phyloP scores from a whole-genome alignment of 2,888 invertebrate species.

The Gisinianus flammeolus region DNA sequence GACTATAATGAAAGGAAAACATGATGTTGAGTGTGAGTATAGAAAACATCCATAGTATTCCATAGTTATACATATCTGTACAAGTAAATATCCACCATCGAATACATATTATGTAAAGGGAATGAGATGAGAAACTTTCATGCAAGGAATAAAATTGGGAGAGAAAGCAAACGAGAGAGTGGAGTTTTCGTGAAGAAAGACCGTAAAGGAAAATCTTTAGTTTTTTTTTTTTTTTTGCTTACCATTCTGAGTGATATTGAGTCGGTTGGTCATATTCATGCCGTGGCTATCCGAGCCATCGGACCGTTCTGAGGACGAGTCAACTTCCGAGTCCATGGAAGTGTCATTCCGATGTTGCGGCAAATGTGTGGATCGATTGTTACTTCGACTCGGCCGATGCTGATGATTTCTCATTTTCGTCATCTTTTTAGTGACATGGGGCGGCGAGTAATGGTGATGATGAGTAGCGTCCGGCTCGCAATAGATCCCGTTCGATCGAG shows the following conservation, averaged over 20 bases:
- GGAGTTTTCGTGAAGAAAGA: constrained; percentile 14
- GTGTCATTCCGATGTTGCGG: constrained; percentile 49
- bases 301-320: constrained; percentile 58
- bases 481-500: constrained; percentile 59
- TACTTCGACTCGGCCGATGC: constrained; percentile 37
- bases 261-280: constrained; percentile 56
- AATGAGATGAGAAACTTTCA: not conserved
- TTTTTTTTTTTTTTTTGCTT: too few relatives aligned
- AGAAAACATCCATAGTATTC: not conserved
- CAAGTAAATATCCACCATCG: not conserved
- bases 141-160: not conserved
- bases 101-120: not conserved
- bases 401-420: constrained; percentile 45
- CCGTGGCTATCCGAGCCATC: constrained; percentile 57
- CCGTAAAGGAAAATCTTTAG: too few relatives aligned
- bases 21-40: too few relatives aligned
- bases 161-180: not conserved
- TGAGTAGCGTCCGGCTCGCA: constrained; percentile 57
- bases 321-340: constrained; percentile 55
- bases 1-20: too few relatives aligned
- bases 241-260: constrained; percentile 56
- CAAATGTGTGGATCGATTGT: constrained; percentile 44
- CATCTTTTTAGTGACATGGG: constrained; percentile 45
- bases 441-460: constrained; percentile 55
- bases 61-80: not conserved